phyloP scores from a whole-genome alignment of 2,797 vertebrate species.

The Adrianichthys oophorus region DNA sequence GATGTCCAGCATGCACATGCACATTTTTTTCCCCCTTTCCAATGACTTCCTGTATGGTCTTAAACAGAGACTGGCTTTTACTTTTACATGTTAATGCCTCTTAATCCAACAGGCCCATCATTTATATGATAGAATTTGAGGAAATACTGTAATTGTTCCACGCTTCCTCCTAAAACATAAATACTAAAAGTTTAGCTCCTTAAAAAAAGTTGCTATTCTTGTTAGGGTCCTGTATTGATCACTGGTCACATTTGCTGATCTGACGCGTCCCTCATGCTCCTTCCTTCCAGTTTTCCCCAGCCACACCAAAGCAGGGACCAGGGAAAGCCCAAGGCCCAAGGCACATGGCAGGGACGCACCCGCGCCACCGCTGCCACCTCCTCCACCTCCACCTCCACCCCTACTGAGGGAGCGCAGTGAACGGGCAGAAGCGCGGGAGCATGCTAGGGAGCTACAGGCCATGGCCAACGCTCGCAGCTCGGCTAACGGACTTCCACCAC shows the following conservation, averaged over 20 bases:
- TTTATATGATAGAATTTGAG: too few species aligned
- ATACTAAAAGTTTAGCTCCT: too few species aligned
- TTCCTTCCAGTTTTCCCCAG: conserved; percentile 87
- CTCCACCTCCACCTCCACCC: conserved; percentile 68
- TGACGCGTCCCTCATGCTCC: background rate
- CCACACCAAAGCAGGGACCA: conserved; percentile 84
- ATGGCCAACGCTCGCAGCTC: conserved; percentile 82
- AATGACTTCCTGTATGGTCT: too few species aligned
- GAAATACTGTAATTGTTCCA: too few species aligned
- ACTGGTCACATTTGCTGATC: conserved; percentile 1
- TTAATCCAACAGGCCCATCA: too few species aligned
- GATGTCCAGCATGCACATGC: too few species aligned
- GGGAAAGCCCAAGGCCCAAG: conserved; percentile 91
- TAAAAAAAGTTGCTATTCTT: too few species aligned
- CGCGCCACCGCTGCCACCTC: conserved; percentile 64
- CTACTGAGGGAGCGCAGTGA: conserved; percentile 90
- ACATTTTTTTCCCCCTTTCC: too few species aligned
- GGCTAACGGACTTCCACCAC: conserved; percentile 81
- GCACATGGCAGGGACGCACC: conserved; percentile 83
- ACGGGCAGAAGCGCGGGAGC: conserved; percentile 85
- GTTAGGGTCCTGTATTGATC: background rate
- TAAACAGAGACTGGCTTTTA: too few species aligned
- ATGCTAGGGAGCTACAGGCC: conserved; percentile 74
- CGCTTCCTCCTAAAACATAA: too few species aligned
- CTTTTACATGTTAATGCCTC: too few species aligned